These are phyloP conservation scores for Hipposideros larvatus DNA, from an alignment of 2,797 vertebrate genomes.

Conservation along the genomic window DNA sequence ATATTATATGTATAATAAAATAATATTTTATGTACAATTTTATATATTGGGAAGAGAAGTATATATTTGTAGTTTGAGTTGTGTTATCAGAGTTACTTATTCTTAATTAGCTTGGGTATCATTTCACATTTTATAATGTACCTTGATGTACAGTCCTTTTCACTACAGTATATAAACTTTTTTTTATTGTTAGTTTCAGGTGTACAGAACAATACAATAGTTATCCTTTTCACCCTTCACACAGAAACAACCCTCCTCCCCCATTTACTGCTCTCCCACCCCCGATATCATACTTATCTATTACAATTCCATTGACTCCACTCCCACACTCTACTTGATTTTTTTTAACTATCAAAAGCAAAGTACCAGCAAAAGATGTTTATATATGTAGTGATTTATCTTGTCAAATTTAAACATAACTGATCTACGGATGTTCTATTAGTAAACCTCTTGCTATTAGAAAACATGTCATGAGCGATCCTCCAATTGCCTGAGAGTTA, in stretches of 20 bases:
- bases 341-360: constrained; percentile 38
- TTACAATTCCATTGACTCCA: too few species aligned
- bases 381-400: not conserved
- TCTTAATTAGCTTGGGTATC: constrained; percentile 32
- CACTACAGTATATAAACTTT: not conserved
- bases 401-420: constrained; percentile 31
- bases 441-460: not conserved
- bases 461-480: not conserved
- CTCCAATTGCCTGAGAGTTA: not conserved
- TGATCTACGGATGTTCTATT: not conserved
- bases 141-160: not conserved
- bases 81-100: not conserved
- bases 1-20: not conserved
- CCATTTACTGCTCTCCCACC: too few species aligned
- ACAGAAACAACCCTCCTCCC: too few species aligned
- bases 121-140: not conserved
- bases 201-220: too few species aligned
- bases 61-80: not conserved
- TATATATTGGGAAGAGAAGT: not conserved
- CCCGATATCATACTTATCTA: too few species aligned
- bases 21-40: not conserved
- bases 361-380: not conserved
- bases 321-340: not conserved
- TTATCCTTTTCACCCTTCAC: too few species aligned
- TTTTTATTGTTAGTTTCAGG: too few species aligned